Percentiles rank a stretch among this genome's conserved stretches.
Conservation (phyloP, 2,888 invertebrate genomes). For the Cantharis rustica region DNA sequence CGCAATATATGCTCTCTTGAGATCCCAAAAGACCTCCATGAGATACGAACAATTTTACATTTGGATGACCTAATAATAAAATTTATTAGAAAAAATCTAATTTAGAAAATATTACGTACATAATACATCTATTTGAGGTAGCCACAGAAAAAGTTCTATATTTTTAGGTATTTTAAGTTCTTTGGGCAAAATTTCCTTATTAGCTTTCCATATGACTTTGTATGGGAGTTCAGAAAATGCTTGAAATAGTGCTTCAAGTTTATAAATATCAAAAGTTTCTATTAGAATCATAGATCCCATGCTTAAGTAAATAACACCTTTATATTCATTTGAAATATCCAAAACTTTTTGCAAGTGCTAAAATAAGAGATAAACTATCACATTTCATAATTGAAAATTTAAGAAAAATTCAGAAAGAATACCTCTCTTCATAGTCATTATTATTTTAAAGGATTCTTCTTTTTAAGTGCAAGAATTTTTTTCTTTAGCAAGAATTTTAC, state of each 20-base stretch:
- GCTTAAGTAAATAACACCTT: constrained; percentile 61
- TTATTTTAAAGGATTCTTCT: no score
- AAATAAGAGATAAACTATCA: background rate
- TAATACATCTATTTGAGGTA: constrained; percentile 61
- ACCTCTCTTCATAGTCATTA: no score
- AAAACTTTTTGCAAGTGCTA: constrained; percentile 41
- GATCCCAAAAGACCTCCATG: constrained; percentile 58
- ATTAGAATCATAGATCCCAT: constrained; percentile 64
- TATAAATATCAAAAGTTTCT: constrained; percentile 59
- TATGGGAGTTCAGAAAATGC: constrained; percentile 59
- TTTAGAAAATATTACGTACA: constrained; percentile 51
- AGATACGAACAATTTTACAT: constrained; percentile 55
- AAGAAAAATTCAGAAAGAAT: no score
- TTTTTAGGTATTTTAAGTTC: constrained; percentile 54
- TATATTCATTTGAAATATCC: constrained; percentile 35
- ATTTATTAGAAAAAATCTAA: background rate
- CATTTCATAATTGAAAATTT: no score
- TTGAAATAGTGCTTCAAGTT: constrained; percentile 56
- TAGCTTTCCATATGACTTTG: constrained; percentile 61
- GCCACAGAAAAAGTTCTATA: constrained; percentile 60
- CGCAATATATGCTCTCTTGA: constrained; percentile 53
- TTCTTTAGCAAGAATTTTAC: no score
- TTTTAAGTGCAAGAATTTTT: no score
- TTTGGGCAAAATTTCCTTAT: constrained; percentile 55
- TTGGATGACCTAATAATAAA: constrained; percentile 51